phyloP scores from a whole-genome alignment of 2,113 vertebrate species.

The Varanus salvator region DNA sequence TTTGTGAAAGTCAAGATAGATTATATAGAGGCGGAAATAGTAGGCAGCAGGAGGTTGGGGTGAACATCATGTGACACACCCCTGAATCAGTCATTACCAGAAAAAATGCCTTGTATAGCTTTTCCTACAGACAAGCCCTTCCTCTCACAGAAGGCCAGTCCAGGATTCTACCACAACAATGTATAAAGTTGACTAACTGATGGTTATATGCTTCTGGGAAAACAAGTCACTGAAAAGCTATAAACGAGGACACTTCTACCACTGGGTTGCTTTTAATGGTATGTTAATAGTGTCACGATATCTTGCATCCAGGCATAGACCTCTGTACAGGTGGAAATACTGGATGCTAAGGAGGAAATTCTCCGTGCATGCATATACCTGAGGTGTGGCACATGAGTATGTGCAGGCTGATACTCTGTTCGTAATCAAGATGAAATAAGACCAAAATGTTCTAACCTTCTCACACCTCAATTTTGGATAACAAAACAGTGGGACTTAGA shows the following conservation, averaged over 20 bases:
- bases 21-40: too few relatives aligned
- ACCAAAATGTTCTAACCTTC: not conserved
- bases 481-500: not conserved
- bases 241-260: not conserved
- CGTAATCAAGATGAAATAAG: not conserved
- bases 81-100: too few relatives aligned
- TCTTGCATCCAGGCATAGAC: not conserved
- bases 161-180: not conserved
- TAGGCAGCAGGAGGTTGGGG: too few relatives aligned
- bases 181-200: not conserved
- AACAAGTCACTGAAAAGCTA: not conserved
- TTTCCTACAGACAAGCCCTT: too few relatives aligned
- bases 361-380: not conserved
- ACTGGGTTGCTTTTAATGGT: too few relatives aligned
- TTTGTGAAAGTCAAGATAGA: too few relatives aligned
- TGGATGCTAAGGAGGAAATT: not conserved
- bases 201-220: not conserved
- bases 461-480: not conserved
- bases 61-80: too few relatives aligned
- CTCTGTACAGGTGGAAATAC: not conserved
- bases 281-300: not conserved
- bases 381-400: not conserved
- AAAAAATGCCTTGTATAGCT: too few relatives aligned
- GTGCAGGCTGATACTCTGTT: not conserved
- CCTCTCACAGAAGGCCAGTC: too few relatives aligned